These are phyloP conservation scores for Tetragonisca angustula DNA, from an alignment of 2,888 invertebrate genomes.

Conservation along the genomic window DNA sequence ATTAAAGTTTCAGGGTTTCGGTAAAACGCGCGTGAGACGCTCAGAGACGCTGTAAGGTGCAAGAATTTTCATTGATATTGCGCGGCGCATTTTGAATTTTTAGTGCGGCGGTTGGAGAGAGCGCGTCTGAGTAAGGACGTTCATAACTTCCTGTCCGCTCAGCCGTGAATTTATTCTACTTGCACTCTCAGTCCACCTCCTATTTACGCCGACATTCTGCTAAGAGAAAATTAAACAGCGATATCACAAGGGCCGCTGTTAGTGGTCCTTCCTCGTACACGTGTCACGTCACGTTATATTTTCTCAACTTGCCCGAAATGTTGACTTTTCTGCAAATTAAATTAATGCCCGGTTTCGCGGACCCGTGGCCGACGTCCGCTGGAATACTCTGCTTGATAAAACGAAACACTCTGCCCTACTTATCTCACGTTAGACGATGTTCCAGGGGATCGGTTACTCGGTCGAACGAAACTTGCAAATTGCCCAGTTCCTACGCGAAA, in stretches of 20 bases:
- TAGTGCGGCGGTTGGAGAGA: background rate
- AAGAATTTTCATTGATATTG: constrained; percentile 18
- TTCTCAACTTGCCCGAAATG: constrained; percentile 61
- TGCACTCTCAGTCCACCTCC: constrained; percentile 61
- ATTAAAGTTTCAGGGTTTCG: constrained; percentile 7
- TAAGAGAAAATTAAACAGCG: constrained; percentile 75
- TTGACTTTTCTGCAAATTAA: constrained; percentile 62
- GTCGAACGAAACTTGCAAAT: too few relatives aligned
- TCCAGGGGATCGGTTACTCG: background rate
- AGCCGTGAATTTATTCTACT: constrained; percentile 62
- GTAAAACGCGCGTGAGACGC: constrained; percentile 8
- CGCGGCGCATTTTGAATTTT: constrained; percentile 6
- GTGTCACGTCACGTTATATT: constrained; percentile 60
- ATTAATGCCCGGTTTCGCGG: constrained; percentile 47
- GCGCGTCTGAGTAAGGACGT: constrained; percentile 14
- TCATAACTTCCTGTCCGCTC: constrained; percentile 40
- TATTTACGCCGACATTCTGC: constrained; percentile 69
- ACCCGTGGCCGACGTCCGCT: background rate
- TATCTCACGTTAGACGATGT: too few relatives aligned
- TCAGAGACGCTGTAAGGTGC: constrained; percentile 3
- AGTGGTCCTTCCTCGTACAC: constrained; percentile 15
- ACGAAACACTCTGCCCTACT: background rate
- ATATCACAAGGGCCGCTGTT: constrained; percentile 56
- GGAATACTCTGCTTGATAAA: constrained; percentile 12
- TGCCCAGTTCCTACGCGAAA: too few relatives aligned